Percentiles rank a stretch among this genome's conserved stretches.
Conservation (phyloP, 2,888 invertebrate species). For the Pandemis corylana region DNA sequence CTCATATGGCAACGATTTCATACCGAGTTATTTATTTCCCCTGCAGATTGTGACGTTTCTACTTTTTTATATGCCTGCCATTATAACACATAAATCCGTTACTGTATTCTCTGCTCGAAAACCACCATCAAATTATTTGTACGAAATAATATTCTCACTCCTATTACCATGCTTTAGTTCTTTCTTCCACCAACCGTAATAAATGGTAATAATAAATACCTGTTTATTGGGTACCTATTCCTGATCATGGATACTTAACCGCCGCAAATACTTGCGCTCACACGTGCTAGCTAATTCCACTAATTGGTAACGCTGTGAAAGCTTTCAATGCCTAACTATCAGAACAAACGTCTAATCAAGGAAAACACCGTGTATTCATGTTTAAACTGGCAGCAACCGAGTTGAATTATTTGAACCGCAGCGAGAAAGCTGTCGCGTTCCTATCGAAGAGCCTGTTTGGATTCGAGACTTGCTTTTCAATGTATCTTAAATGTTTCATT, state of each 20-base stretch:
- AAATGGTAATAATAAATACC: not conserved
- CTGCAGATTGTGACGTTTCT: no score
- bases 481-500: not conserved
- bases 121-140: not conserved
- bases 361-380: slow-evolving; percentile 25
- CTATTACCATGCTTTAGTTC: not conserved
- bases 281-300: not conserved
- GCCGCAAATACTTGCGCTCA: not conserved
- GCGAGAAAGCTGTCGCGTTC: not conserved
- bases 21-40: no score
- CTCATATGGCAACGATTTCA: no score
- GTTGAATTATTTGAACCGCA: slow-evolving; percentile 9
- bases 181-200: not conserved
- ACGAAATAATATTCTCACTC: not conserved
- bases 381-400: slow-evolving; percentile 7
- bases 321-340: slow-evolving; percentile 14
- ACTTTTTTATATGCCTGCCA: no score
- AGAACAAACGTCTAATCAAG: slow-evolving; percentile 32
- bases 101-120: not conserved
- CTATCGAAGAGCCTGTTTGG: not conserved
- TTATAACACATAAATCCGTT: no score
- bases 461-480: not conserved
- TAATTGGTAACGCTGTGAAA: not conserved
- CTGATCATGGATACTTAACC: slow-evolving; percentile 1
- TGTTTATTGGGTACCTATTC: not conserved